Evolutionary conservation across 2,888 invertebrate genomes (phyloP), one percentile per base, ranked within the genome.

Genomic region (Andrena camellia): DNA sequence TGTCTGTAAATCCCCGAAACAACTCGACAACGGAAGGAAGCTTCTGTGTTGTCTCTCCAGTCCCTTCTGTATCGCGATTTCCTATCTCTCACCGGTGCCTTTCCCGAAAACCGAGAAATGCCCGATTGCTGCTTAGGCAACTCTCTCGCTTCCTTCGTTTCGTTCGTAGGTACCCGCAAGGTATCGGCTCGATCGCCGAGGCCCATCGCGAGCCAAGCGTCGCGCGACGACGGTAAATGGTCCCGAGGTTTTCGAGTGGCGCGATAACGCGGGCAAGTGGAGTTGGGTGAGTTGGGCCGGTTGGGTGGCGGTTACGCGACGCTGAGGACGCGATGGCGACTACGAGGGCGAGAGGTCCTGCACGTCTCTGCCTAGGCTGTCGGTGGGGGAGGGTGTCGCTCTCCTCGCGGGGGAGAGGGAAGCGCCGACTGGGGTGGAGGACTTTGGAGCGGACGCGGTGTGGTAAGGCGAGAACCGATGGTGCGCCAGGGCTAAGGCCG

Each of bases 391-490:
- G 17, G 94, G 94, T 0, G 93, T 93, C 52, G 92, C 90, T 67
- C 93, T 89, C 69, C 93, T 90, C 13, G 93, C 92, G 42, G 93
- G 91, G 10, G 93, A 91, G 1, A 93, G 91, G 60, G 94, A 93
- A 0, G 94, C 89, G 8, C 91, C 90, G 13, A 90, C 88, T 10
- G 92, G 90, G 2, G 93, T 91, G 50, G 92, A 89, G 84, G 92
- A 92, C 20, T 92, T 91, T 29, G 85, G 90, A 8, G 89, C 90
- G 35, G 91, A 89, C 13, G 93, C 87, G 42, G 90, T 89, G 77
- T 92, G 92, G 88, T 95, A 95, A 42, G 94, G 94, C 8, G 94
- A 93, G 88, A 94, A 95, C 78, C 94, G 92, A 85, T 94, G 94
- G 83, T 94, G 94, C 23, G 93, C 91, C 69, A 94, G 87, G 0